Evolutionary conservation across 2,888 invertebrate genomes (phyloP).

Genomic region (Polymixis flavicincta): DNA sequence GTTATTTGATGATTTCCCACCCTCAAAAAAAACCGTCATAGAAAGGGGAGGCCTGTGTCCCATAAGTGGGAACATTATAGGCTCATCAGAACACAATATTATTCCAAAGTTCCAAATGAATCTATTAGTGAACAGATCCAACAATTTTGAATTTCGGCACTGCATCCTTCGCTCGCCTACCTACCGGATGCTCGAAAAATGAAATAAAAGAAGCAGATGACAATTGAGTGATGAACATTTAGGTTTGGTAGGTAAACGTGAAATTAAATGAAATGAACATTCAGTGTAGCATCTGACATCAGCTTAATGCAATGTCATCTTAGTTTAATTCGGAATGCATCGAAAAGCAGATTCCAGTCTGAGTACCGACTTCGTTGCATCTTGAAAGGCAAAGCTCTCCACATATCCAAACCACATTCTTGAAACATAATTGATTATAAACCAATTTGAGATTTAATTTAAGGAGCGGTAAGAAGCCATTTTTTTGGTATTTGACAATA

Average conservation of each 20-base stretch:
- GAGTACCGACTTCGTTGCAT: conserved; percentile 8
- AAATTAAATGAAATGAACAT: not conserved
- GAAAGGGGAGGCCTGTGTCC: too few relatives aligned
- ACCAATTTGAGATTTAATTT: conserved; percentile 13
- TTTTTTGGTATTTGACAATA: too few relatives aligned
- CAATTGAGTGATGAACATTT: too few relatives aligned
- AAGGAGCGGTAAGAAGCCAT: too few relatives aligned
- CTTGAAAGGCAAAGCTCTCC: conserved; percentile 19
- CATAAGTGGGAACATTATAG: too few relatives aligned
- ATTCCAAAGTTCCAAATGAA: not conserved
- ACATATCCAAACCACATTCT: conserved; percentile 6
- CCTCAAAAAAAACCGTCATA: too few relatives aligned
- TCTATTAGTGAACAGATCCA: not conserved
- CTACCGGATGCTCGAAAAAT: not conserved
- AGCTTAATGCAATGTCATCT: conserved; percentile 26
- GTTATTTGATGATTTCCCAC: too few relatives aligned
- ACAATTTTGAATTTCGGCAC: not conserved
- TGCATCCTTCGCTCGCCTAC: too few relatives aligned
- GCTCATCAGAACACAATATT: not conserved
- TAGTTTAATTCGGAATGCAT: conserved; percentile 32
- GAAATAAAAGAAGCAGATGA: too few relatives aligned
- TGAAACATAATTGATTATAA: not conserved
- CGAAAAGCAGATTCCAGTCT: not conserved
- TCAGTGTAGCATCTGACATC: not conserved
- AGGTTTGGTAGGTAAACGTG: not conserved